These are phyloP conservation scores for Cyaniris semiargus DNA, from an alignment of 2,888 invertebrate species.

Conservation along the genomic window DNA sequence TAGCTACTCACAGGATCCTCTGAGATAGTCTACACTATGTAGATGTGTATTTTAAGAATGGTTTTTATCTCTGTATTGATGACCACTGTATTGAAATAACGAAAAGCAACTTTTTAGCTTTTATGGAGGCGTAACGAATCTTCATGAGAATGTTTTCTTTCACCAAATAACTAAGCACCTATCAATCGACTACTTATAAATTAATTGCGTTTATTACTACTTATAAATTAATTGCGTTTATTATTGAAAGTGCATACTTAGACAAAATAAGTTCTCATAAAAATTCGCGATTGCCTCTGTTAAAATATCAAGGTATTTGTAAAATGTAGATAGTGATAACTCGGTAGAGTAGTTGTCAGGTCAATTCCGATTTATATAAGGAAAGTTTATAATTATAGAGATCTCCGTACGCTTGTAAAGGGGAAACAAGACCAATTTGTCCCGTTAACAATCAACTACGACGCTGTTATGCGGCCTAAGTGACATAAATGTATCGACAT, in stretches of 20 bases:
- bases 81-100: slow-evolving; percentile 1
- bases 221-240: neutral
- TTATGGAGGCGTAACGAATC: neutral
- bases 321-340: slow-evolving; percentile 64
- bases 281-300: neutral
- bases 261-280: neutral
- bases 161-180: neutral
- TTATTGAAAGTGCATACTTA: neutral
- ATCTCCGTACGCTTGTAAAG: slow-evolving; percentile 49
- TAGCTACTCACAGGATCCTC: neutral
- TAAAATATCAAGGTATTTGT: slow-evolving; percentile 53
- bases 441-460: slow-evolving; percentile 71
- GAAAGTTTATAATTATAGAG: slow-evolving; percentile 45
- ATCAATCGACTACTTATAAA: neutral
- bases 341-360: slow-evolving; percentile 67
- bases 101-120: slow-evolving; percentile 10
- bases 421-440: slow-evolving; percentile 68
- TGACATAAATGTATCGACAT: slow-evolving; percentile 52
- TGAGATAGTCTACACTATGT: slow-evolving; percentile 8
- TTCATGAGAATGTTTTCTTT: neutral
- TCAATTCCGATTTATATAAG: slow-evolving; percentile 65
- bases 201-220: neutral
- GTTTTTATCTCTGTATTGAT: slow-evolving; percentile 1
- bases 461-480: slow-evolving; percentile 69
- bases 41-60: neutral